phyloP scores from a whole-genome alignment of 2,113 vertebrate genomes.

The Vidua macroura region DNA sequence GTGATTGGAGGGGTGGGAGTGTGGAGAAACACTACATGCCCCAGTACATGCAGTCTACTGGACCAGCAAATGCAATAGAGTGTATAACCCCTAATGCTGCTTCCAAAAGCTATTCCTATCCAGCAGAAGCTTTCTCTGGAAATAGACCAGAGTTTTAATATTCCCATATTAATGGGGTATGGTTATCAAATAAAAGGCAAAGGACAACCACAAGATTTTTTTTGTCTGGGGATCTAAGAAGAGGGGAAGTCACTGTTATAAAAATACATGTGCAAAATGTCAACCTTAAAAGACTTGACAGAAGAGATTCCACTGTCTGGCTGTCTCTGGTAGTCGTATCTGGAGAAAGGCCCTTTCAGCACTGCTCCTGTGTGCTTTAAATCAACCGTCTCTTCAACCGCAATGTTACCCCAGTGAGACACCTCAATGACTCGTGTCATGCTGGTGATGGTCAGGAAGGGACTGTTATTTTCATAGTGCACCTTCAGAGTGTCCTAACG shows the following conservation, averaged over 20 bases:
- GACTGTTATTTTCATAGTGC: conserved; percentile 97
- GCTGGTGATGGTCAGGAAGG: conserved; percentile 93
- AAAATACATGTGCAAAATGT: neutral
- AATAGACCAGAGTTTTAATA: neutral
- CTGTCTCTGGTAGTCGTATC: conserved; percentile 97
- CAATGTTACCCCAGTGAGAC: conserved; percentile 98
- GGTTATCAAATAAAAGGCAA: neutral
- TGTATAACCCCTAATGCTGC: neutral
- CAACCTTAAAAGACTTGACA: conserved; percentile 96
- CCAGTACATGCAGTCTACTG: neutral
- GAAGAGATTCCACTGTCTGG: conserved; percentile 98
- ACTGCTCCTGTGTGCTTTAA: conserved; percentile 92
- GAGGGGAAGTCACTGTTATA: neutral
- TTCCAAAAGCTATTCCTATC: neutral
- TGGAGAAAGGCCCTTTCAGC: conserved; percentile 95
- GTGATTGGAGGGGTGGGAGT: neutral
- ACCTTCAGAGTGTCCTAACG: conserved; percentile 88
- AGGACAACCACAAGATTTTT: neutral
- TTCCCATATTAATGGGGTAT: neutral
- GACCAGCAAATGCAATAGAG: neutral
- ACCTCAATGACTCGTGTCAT: conserved; percentile 94
- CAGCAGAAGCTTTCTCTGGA: neutral
- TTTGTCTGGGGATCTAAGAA: neutral
- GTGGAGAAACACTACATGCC: neutral
- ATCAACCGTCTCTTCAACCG: conserved; percentile 94